Percentiles rank a stretch among this genome's conserved stretches.
Conservation (phyloP, 2,888 invertebrate genomes). For the Trichogramma dendrolimi region DNA sequence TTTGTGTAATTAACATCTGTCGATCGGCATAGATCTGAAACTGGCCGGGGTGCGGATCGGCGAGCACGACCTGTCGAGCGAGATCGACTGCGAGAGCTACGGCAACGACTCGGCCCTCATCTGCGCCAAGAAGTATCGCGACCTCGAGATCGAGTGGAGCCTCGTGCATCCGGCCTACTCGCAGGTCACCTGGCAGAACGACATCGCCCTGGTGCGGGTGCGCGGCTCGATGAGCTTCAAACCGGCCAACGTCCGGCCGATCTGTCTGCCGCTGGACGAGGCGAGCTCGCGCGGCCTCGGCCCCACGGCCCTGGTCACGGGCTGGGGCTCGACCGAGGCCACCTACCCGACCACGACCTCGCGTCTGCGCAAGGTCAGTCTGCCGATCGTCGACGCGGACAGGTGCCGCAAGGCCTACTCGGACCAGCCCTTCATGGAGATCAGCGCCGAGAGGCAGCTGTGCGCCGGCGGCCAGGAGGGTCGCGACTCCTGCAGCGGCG, state of each 20-base stretch:
- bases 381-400: slow-evolving; percentile 25
- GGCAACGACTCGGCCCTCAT: slow-evolving; percentile 26
- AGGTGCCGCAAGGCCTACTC: slow-evolving; percentile 29
- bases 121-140: slow-evolving; percentile 38
- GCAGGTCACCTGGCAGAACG: slow-evolving; percentile 29
- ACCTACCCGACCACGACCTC: slow-evolving; percentile 21
- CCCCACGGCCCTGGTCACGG: slow-evolving; percentile 28
- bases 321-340: slow-evolving; percentile 38
- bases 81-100: slow-evolving; percentile 35
- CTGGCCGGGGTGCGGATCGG: slow-evolving; percentile 36
- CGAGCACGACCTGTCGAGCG: slow-evolving; percentile 34
- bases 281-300: background rate
- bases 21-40: slow-evolving; percentile 24
- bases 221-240: slow-evolving; percentile 28
- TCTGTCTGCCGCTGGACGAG: slow-evolving; percentile 36
- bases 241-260: slow-evolving; percentile 32
- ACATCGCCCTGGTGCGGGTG: slow-evolving; percentile 37
- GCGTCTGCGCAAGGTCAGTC: slow-evolving; percentile 29
- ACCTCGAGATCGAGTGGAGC: slow-evolving; percentile 31
- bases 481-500: slow-evolving; percentile 38
- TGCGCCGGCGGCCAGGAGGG: slow-evolving; percentile 38
- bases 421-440: slow-evolving; percentile 21
- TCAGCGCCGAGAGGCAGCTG: slow-evolving; percentile 32
- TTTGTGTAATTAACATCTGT: background rate
- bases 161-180: slow-evolving; percentile 34